Evolutionary conservation across 2,113 vertebrate genomes (phyloP).

Genomic region (Trogon surrucura): DNA sequence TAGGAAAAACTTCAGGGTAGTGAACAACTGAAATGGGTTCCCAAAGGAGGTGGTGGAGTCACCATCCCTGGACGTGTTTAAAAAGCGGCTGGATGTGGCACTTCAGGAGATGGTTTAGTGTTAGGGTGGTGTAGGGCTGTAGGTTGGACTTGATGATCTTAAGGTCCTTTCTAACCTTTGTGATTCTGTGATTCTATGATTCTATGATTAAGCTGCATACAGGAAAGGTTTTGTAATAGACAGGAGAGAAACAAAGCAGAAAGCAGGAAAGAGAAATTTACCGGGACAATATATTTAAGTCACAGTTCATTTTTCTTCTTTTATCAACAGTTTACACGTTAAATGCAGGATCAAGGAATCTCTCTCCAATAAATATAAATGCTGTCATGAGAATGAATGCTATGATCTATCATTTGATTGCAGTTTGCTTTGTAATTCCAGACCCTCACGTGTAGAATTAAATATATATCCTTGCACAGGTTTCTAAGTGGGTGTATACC

Average conservation of each 20-base stretch:
- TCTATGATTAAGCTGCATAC: not conserved
- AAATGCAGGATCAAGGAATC: not conserved
- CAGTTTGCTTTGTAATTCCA: not conserved
- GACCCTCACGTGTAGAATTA: not conserved
- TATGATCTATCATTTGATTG: not conserved
- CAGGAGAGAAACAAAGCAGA: not conserved
- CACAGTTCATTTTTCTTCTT: not conserved
- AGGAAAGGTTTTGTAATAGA: not conserved
- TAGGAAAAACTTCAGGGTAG: too few species aligned
- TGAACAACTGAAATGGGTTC: too few species aligned
- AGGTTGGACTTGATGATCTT: too few species aligned
- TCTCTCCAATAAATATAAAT: not conserved
- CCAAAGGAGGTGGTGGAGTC: too few species aligned
- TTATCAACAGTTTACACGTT: not conserved
- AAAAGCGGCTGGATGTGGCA: too few species aligned
- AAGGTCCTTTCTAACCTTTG: too few species aligned
- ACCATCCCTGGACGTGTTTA: too few species aligned
- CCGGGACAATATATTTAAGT: not conserved
- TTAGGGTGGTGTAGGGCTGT: too few species aligned
- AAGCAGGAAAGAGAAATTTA: not conserved
- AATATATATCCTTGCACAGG: not conserved
- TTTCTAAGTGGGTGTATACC: accelerated
- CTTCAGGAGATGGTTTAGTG: too few species aligned
- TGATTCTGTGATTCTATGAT: too few species aligned
- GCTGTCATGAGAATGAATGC: not conserved